phyloP scores from a whole-genome alignment of 2,797 vertebrate species.

The Liasis olivaceus region DNA sequence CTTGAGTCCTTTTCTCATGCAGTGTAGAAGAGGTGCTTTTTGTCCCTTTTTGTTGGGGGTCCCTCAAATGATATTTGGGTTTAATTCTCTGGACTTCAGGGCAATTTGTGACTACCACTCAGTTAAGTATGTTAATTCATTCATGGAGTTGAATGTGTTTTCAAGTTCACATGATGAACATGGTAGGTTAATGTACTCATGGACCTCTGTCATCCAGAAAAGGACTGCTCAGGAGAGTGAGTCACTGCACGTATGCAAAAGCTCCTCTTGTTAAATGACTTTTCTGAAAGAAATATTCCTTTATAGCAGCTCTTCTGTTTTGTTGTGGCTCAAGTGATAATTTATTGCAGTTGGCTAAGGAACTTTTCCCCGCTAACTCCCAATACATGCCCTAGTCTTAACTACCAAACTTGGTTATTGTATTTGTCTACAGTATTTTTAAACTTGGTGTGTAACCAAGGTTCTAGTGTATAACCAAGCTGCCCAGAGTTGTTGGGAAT shows the following conservation, averaged over 20 bases:
- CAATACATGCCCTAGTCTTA: not conserved
- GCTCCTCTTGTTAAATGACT: not conserved
- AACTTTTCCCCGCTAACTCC: not conserved
- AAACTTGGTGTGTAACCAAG: not conserved
- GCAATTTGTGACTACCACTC: not conserved
- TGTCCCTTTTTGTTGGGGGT: not conserved
- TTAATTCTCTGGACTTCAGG: not conserved
- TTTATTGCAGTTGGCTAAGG: no score
- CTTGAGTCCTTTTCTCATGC: not conserved
- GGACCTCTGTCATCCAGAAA: not conserved
- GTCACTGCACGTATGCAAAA: not conserved
- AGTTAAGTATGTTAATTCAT: not conserved
- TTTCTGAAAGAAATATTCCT: no score
- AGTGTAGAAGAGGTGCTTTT: not conserved
- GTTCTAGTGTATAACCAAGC: no score
- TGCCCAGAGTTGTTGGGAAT: no score
- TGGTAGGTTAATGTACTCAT: not conserved
- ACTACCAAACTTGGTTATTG: not conserved
- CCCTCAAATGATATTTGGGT: not conserved
- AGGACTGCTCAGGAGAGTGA: not conserved
- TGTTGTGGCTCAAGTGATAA: no score
- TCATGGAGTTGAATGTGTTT: not conserved
- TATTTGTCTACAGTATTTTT: not conserved
- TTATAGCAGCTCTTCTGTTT: no score
- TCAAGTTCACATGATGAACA: not conserved